Conservation (phyloP, 2,113 vertebrate species). For the Glareola pratincola region DNA sequence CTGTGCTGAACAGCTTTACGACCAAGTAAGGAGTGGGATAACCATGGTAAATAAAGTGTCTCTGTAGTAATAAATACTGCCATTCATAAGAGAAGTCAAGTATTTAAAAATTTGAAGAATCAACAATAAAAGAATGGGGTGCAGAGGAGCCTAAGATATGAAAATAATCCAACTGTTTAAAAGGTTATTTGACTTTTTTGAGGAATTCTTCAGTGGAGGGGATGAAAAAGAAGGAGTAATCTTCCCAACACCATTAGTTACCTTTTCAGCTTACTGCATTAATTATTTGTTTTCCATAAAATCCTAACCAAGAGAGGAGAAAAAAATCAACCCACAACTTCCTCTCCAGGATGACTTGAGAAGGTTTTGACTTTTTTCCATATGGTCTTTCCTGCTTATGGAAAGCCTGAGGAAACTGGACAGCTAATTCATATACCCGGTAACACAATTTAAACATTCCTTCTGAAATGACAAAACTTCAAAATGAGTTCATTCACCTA, state of each 20-base stretch:
- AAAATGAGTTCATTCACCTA: background rate
- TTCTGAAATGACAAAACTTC: background rate
- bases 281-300: background rate
- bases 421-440: background rate
- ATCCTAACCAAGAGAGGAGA: fast-evolving
- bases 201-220: background rate
- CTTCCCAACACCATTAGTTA: background rate
- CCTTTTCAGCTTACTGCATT: background rate
- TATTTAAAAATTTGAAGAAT: background rate
- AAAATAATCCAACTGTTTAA: background rate
- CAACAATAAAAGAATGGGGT: background rate
- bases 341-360: background rate
- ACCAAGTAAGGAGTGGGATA: background rate
- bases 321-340: background rate
- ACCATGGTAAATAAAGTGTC: background rate
- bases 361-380: background rate
- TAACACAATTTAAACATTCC: background rate
- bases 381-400: background rate
- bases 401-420: background rate
- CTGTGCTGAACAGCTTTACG: background rate
- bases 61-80: background rate
- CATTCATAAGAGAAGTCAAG: background rate
- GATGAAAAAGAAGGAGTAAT: background rate
- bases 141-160: fast-evolving
- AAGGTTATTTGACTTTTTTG: background rate